Conservation (phyloP, 2,113 vertebrate genomes). For the Salvator merianae region DNA sequence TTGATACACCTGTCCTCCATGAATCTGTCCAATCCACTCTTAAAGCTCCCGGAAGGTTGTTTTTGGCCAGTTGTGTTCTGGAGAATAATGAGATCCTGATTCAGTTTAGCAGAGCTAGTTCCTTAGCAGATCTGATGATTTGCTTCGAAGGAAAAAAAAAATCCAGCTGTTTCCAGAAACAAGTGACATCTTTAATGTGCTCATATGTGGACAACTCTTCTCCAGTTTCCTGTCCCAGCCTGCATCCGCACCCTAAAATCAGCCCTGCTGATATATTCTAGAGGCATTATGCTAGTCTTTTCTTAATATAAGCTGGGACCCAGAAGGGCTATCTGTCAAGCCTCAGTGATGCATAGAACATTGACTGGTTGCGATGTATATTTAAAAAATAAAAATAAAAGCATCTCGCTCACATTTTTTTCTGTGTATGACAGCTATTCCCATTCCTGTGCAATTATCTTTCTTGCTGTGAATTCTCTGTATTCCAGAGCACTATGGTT, state of each 20-base stretch:
- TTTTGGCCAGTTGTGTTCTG: too few relatives aligned
- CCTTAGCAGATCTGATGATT: too few relatives aligned
- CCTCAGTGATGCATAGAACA: conserved; percentile 45
- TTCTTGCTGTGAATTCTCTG: conserved; percentile 22
- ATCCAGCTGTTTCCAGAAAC: neutral
- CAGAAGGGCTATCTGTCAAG: conserved; percentile 10
- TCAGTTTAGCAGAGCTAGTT: neutral
- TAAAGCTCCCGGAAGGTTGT: too few relatives aligned
- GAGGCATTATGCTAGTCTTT: neutral
- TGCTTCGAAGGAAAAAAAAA: neutral
- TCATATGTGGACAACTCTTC: neutral
- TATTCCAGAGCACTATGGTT: conserved; percentile 50
- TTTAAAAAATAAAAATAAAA: conserved; percentile 16
- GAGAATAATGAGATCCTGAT: neutral
- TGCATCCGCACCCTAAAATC: neutral
- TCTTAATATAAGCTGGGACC: neutral
- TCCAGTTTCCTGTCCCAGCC: neutral
- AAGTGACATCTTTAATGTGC: neutral
- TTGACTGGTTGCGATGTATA: conserved; percentile 25
- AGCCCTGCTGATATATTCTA: neutral
- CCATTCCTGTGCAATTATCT: conserved; percentile 15
- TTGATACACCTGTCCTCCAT: too few relatives aligned
- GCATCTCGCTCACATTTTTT: conserved; percentile 11
- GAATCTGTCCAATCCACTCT: too few relatives aligned
- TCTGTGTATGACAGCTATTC: conserved; percentile 52